A percentile compares a stretch with the other conserved stretches of the same genome.
Conservation (phyloP, 2,797 vertebrate species). For the Hippoglossus hippoglossus region DNA sequence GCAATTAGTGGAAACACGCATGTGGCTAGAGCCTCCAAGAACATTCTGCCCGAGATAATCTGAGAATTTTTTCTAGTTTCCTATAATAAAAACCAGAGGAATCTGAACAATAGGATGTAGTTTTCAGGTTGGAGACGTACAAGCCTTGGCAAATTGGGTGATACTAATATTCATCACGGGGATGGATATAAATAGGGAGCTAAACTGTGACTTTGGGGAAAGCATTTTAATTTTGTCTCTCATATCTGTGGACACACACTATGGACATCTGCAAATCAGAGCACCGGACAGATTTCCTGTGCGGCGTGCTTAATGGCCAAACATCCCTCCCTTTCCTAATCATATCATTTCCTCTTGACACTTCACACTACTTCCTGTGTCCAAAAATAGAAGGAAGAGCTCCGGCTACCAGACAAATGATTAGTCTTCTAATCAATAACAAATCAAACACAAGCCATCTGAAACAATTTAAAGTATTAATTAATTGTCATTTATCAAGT, state of each 20-base stretch:
- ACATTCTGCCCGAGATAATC: slow-evolving; percentile 9
- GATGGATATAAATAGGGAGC: neutral
- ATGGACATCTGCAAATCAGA: slow-evolving; percentile 31
- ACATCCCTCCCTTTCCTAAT: slow-evolving; percentile 66
- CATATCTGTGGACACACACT: slow-evolving; percentile 1
- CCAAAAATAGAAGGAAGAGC: slow-evolving; percentile 63
- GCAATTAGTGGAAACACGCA: slow-evolving; percentile 32
- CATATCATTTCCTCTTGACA: slow-evolving; percentile 75
- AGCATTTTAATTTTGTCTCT: neutral
- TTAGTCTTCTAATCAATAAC: neutral
- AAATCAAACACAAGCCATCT: neutral
- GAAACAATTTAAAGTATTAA: neutral
- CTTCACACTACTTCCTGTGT: slow-evolving; percentile 74
- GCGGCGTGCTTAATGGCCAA: slow-evolving; percentile 69
- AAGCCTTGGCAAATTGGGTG: neutral
- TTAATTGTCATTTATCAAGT: neutral
- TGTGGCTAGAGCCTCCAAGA: slow-evolving; percentile 21
- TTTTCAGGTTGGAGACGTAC: neutral
- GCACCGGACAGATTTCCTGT: slow-evolving; percentile 71
- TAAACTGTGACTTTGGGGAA: neutral
- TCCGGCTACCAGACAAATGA: slow-evolving; percentile 8
- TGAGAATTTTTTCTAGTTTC: neutral
- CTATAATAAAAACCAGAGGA: neutral
- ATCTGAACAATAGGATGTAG: neutral
- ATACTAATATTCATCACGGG: neutral